Conservation (phyloP, 2,888 invertebrate genomes). For the Cheilosia impressa region DNA sequence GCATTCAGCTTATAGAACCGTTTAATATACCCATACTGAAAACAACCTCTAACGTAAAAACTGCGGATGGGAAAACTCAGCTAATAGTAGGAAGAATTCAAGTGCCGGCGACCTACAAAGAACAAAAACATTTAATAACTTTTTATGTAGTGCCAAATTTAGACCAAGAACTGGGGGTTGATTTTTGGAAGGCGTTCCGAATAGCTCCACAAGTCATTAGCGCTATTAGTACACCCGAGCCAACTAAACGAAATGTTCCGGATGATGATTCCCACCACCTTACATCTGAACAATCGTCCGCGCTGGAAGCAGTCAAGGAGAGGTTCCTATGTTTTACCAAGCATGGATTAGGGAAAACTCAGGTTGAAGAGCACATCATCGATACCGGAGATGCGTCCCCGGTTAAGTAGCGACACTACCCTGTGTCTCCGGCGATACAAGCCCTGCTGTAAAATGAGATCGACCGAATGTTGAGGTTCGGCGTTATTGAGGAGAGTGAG, state of each 20-base stretch:
- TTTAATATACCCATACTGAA: background rate
- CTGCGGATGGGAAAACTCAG: too few relatives aligned
- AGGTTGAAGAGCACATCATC: too few relatives aligned
- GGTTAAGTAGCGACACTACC: too few relatives aligned
- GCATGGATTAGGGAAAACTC: slow-evolving; percentile 38
- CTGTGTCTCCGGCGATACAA: too few relatives aligned
- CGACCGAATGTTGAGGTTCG: slow-evolving; percentile 46
- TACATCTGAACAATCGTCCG: background rate
- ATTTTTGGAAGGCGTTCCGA: background rate
- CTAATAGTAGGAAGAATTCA: background rate
- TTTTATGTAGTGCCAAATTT: background rate
- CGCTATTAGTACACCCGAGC: too few relatives aligned
- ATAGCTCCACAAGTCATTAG: too few relatives aligned
- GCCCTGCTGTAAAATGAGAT: too few relatives aligned
- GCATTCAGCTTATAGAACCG: background rate
- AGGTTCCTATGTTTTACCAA: slow-evolving; percentile 10
- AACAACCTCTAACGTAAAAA: too few relatives aligned
- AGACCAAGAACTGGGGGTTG: background rate
- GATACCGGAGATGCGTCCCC: too few relatives aligned
- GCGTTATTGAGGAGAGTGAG: slow-evolving; percentile 60
- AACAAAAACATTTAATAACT: background rate
- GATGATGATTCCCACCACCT: background rate
- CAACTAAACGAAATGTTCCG: background rate
- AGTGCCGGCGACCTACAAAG: background rate
- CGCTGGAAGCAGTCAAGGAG: background rate